Percentiles rank a stretch among this genome's conserved stretches.
phyloP scores from a whole-genome alignment of 2,797 vertebrate species.

The Buceros bicornis region DNA sequence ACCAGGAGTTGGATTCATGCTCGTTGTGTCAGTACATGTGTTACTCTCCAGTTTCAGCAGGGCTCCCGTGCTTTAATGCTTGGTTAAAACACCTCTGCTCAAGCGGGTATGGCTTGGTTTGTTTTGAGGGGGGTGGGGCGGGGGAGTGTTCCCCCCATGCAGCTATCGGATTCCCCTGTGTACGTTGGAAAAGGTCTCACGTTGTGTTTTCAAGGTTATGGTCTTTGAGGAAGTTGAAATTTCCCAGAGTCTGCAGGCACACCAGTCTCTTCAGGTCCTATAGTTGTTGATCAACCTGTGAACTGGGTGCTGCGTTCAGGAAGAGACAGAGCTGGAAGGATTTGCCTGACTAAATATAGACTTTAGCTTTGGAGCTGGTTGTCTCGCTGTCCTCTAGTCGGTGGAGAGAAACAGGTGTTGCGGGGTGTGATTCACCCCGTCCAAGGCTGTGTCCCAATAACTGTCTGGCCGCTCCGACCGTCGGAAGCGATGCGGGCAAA shows the following conservation, averaged over 20 bases:
- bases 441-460: neutral
- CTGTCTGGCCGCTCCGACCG: neutral
- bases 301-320: neutral
- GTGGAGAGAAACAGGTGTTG: conserved; percentile 13
- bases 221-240: neutral
- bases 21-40: neutral
- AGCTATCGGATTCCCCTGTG: neutral
- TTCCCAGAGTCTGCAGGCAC: neutral
- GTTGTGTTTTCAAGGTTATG: neutral
- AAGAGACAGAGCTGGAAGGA: neutral
- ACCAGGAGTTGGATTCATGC: neutral
- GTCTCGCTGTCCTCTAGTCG: neutral
- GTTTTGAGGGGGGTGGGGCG: too few relatives aligned
- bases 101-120: neutral
- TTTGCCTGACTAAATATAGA: conserved; percentile 21
- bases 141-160: neutral
- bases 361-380: neutral
- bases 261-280: neutral
- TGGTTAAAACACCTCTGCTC: neutral
- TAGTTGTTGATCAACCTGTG: neutral
- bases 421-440: neutral
- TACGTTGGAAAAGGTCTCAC: neutral
- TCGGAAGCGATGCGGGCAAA: neutral
- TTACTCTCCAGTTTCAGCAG: neutral
- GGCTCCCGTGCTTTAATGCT: neutral